Percentiles rank a stretch among this genome's conserved stretches.
phyloP scores from a whole-genome alignment of 1,140 invertebrate species.

The Eurosta solidaginis region DNA sequence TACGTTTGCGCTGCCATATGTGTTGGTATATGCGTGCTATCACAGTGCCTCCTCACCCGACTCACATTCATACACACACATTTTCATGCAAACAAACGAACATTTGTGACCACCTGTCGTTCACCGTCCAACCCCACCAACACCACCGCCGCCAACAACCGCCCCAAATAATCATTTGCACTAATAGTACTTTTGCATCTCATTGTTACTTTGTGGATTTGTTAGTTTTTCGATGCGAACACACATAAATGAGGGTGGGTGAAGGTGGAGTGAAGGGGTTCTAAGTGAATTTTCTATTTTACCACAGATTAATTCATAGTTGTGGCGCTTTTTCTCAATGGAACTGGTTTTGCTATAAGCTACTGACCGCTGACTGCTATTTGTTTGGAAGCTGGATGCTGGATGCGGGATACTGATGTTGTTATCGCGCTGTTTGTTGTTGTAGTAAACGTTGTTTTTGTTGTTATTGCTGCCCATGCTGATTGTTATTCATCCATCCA shows the following conservation, averaged over 20 bases:
- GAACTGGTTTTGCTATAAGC: conserved; percentile 50
- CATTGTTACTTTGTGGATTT: neutral
- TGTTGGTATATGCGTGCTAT: no score
- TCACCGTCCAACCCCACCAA: neutral
- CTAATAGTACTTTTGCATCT: neutral
- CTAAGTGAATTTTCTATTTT: conserved; percentile 44
- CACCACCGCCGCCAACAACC: conserved; percentile 26
- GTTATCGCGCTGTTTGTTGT: conserved; percentile 37
- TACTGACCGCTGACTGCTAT: neutral
- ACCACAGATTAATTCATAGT: conserved; percentile 23
- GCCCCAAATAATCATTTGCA: neutral
- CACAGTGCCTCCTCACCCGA: no score
- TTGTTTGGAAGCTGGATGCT: conserved; percentile 7
- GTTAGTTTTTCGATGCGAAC: neutral
- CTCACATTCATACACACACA: neutral
- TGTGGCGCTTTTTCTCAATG: conserved; percentile 49
- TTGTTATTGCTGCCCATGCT: neutral
- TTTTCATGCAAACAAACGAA: neutral
- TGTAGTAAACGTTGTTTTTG: neutral
- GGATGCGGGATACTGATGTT: conserved; percentile 37
- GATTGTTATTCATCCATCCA: conserved; percentile 20
- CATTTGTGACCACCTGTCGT: conserved; percentile 2
- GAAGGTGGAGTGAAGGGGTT: neutral
- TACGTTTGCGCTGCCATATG: no score
- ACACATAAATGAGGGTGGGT: neutral